Evolutionary conservation across 2,888 invertebrate genomes (phyloP), one percentile per base, ranked within the genome.

Genomic region (Drosophila tanythrix): DNA sequence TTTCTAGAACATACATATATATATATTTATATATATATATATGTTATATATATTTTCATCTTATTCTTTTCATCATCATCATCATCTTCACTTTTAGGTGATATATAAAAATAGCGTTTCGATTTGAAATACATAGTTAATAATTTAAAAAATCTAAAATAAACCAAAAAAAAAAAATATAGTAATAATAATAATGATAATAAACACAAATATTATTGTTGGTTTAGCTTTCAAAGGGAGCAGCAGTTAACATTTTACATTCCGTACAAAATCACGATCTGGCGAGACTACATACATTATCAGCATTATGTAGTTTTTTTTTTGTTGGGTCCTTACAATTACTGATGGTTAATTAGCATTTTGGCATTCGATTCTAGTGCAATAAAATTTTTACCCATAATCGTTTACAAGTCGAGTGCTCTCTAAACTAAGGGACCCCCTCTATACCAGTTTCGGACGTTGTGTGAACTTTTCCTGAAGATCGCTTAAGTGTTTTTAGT

Each of bases 91-190:
- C 70, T 65, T 74, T 70, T 76, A 38, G 56, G 68, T 79, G 70
- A 71, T 74, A 77, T 81, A 83, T 83, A 83, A 83, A 83, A 83
- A 87, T 89, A 87, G 87, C 67, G 51, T 69, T 68, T 82, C 63
- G 56, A 60, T 74, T 77, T 81, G 55, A 80, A 76, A 70, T 82
- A 76, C 62, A 71, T 55, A 63, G 83, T 79, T 79, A 70, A 80
- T 78, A 78, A 88, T 84, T 84, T 50, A 46, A 55, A 65, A 51
- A 59, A 33, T 59, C 36, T 59, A 61, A 56, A 65, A 73, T 50
- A 70, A 53, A 62, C n/a, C 59, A 66, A 62, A 51, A 61, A 60
- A 55, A 59, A 67, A 48, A 57, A 0, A 7, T 13, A 46, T 46
- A 2, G 15, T 46, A 25, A 25, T 25, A 46, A 46, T 46, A 25